phyloP scores from a whole-genome alignment of 2,113 vertebrate species.

The Gadus macrocephalus region DNA sequence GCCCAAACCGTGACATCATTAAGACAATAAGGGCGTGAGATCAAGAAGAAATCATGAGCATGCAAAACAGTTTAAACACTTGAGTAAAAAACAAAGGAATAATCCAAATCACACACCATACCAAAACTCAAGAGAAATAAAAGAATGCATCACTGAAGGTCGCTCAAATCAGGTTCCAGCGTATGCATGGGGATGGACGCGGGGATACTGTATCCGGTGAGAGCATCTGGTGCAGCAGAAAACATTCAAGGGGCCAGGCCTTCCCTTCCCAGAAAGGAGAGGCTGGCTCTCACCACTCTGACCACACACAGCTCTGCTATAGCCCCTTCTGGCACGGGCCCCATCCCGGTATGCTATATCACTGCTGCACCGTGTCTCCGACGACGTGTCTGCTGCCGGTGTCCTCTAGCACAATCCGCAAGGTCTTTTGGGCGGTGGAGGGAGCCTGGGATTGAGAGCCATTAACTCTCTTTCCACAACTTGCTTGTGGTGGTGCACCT shows the following conservation, averaged over 20 bases:
- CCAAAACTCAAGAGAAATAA: background rate
- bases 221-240: conserved; percentile 40
- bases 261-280: conserved; percentile 42
- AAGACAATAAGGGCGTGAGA: no score
- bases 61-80: background rate
- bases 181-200: conserved; percentile 29
- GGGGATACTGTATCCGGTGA: conserved; percentile 41
- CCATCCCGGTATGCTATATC: conserved; percentile 34
- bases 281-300: conserved; percentile 55
- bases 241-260: conserved; percentile 21
- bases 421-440: conserved; percentile 51
- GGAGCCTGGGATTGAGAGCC: conserved; percentile 32
- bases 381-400: conserved; percentile 38
- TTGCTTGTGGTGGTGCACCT: conserved; percentile 56
- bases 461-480: conserved; percentile 48
- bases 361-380: conserved; percentile 21
- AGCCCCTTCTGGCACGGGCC: conserved; percentile 46
- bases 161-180: background rate
- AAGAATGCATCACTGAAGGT: background rate
- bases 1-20: no score
- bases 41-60: no score
- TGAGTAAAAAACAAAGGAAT: conserved; percentile 1
- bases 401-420: conserved; percentile 33
- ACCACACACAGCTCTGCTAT: conserved; percentile 53
- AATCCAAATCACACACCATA: background rate